Evolutionary conservation across 2,113 vertebrate genomes (phyloP), one percentile per base, ranked within the genome.

Genomic region (Psettodes erumei): DNA sequence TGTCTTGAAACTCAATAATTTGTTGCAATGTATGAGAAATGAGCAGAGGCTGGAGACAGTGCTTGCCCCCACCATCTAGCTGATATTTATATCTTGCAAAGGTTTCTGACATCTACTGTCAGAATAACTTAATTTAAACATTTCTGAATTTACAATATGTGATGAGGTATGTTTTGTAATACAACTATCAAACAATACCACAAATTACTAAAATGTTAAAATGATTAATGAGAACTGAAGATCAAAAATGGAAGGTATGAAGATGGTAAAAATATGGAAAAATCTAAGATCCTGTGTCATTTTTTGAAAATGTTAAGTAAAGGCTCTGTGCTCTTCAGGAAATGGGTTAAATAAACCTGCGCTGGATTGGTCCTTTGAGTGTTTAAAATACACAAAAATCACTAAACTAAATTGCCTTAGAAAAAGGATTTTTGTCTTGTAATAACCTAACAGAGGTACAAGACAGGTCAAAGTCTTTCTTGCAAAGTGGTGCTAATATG

Each of bases 381-480:
- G 25, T 32, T 9, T 21, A 32, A 56, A 60, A n/a, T n/a, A n/a
- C n/a, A n/a, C n/a, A n/a, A n/a, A n/a, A n/a, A n/a, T n/a, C n/a
- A n/a, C 19, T 50, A 32, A 23, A 21, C 15, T 8, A 18, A 30
- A 61, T 30, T 8, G 38, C 28, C 6, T 37, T 11, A 23, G 21
- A 21, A 48, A 35, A 37, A 23, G 15, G 15, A 37, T 58, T 19
- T 18, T 42, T 32, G 25, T 50, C 62, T 13, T 9, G 59, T 40
- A 33, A 32, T 67, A 58, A 38, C 10, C 27, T 40, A 6, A 8
- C 8, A 25, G 32, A 48, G 5, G 40, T 59, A 47, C 4, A 32
- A 6, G 13, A 19, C 48, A 42, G 62, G n/a, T 60, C 25, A 74
- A n/a, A 61, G 38, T 68, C 11, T 42, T 23, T 33, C 37, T 56